Conservation (phyloP, 2,888 invertebrate genomes). For the Stenchaetothrips biformis region DNA sequence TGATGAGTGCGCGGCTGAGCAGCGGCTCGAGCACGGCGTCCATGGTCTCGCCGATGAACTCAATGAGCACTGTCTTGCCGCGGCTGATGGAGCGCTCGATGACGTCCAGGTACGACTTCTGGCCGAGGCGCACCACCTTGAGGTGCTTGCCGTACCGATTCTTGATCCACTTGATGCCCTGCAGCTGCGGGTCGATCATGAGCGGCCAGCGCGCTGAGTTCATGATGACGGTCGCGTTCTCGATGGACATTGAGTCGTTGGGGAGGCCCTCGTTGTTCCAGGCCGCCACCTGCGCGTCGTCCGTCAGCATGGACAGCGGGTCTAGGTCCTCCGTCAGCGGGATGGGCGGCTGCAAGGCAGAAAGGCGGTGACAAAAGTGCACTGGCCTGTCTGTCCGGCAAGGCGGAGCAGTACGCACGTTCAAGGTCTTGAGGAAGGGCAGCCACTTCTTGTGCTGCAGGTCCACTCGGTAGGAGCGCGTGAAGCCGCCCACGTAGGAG, state of each 20-base stretch:
- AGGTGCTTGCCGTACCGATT: conserved; percentile 70
- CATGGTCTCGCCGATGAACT: conserved; percentile 82
- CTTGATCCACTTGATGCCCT: conserved; percentile 94
- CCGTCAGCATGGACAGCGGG: conserved; percentile 78
- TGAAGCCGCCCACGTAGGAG: conserved; percentile 92
- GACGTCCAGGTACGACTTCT: conserved; percentile 75
- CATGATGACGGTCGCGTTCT: conserved; percentile 87
- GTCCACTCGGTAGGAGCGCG: conserved; percentile 72
- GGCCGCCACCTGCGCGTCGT: conserved; percentile 84
- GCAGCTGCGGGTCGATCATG: conserved; percentile 86
- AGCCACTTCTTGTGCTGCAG: conserved; percentile 75
- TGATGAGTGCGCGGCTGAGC: conserved; percentile 79
- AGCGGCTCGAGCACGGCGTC: conserved; percentile 89
- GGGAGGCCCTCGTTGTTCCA: conserved; percentile 95
- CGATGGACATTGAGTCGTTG: conserved; percentile 87
- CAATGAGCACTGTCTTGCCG: conserved; percentile 72
- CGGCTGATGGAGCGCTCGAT: conserved; percentile 70
- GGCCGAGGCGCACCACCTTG: conserved; percentile 69
- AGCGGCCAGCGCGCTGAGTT: conserved; percentile 90
- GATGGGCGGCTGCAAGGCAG: conserved; percentile 57
- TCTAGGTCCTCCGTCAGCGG: conserved; percentile 75
- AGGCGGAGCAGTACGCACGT: conserved; percentile 47
- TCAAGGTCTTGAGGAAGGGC: conserved; percentile 65
- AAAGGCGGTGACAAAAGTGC: background rate
- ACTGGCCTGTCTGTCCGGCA: too few species aligned